Evolutionary conservation across 30 jellyfish, hydroid and myxozoan species (phyloP).

Genomic region (Clytia hemisphaerica): DNA sequence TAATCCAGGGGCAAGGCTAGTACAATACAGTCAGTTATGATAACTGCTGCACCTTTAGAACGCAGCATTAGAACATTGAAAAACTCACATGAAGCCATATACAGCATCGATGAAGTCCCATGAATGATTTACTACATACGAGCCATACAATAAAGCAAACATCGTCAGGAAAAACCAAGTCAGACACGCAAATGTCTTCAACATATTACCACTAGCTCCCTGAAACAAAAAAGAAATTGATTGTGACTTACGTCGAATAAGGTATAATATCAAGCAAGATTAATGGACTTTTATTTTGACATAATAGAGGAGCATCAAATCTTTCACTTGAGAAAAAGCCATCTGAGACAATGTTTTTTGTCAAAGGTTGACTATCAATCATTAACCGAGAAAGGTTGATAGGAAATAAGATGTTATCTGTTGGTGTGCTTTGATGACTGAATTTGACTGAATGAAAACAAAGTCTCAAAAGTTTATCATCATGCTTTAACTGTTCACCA

Average conservation of each 20-base stretch:
- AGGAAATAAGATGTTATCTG: too few species aligned
- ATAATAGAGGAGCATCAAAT: too few species aligned
- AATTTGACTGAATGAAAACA: too few species aligned
- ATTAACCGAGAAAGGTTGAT: too few species aligned
- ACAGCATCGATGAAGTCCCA: constrained; percentile 59
- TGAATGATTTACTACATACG: constrained; percentile 32
- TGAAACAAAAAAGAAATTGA: not conserved
- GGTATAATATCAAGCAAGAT: too few species aligned
- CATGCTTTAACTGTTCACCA: not conserved
- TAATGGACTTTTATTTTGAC: too few species aligned
- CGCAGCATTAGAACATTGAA: not conserved
- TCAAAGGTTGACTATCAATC: too few species aligned
- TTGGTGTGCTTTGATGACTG: too few species aligned
- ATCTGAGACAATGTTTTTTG: too few species aligned
- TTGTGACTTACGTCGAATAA: too few species aligned
- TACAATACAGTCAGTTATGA: not conserved
- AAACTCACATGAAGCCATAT: constrained; percentile 50
- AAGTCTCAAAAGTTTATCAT: not conserved
- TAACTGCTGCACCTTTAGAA: not conserved
- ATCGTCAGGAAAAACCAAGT: not conserved
- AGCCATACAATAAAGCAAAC: constrained; percentile 2
- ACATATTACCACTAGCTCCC: not conserved
- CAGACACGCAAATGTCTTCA: not conserved
- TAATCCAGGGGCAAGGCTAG: too few species aligned
- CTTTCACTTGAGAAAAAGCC: too few species aligned